phyloP scores from a whole-genome alignment of 2,888 invertebrate species.

The Acrobasis consociella region DNA sequence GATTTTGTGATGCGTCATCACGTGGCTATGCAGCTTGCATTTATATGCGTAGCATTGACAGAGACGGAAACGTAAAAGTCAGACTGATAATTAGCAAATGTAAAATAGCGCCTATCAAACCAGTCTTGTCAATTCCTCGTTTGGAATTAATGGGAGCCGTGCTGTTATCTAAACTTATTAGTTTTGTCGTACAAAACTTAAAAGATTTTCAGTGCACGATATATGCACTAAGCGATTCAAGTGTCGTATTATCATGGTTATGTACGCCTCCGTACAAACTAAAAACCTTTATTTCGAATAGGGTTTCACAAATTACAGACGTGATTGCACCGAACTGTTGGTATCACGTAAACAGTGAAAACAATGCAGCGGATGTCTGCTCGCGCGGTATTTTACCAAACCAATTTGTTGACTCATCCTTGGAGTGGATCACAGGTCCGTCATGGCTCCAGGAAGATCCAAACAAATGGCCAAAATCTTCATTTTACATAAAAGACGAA shows the following conservation, averaged over 20 bases:
- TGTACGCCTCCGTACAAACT: slow-evolving; percentile 23
- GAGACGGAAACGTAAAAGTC: too few relatives aligned
- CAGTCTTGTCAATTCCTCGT: not conserved
- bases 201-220: slow-evolving; percentile 7
- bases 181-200: slow-evolving; percentile 22
- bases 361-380: slow-evolving; percentile 19
- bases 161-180: slow-evolving; percentile 16
- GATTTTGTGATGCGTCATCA: too few relatives aligned
- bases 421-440: too few relatives aligned
- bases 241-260: slow-evolving; percentile 24
- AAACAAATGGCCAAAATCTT: not conserved
- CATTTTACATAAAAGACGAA: not conserved
- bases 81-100: too few relatives aligned
- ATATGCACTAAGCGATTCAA: too few relatives aligned
- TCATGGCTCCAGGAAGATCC: not conserved
- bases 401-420: too few relatives aligned
- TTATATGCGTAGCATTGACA: too few relatives aligned
- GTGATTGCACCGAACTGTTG: slow-evolving; percentile 15
- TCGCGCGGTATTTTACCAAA: slow-evolving; percentile 23
- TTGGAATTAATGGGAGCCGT: not conserved
- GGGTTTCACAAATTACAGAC: slow-evolving; percentile 22
- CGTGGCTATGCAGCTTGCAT: too few relatives aligned
- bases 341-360: slow-evolving; percentile 22
- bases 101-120: too few relatives aligned
- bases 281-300: slow-evolving; percentile 10